phyloP scores from a whole-genome alignment of 2,888 invertebrate species.

The Campaea margaritaria region DNA sequence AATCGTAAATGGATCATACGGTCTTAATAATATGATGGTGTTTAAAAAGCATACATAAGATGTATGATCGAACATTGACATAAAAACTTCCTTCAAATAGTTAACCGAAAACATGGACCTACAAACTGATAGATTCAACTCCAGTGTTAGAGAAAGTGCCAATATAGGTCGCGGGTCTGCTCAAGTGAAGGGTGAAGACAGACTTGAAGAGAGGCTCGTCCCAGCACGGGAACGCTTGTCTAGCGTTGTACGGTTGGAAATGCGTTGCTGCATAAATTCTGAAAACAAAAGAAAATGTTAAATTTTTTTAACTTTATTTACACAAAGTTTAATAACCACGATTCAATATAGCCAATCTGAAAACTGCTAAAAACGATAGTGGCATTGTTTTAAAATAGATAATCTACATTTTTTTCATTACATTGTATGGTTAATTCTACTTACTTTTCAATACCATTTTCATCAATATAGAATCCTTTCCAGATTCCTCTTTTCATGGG shows the following conservation, averaged over 20 bases:
- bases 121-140: constrained; percentile 53
- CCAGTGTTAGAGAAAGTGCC: constrained; percentile 87
- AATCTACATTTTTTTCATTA: too few relatives aligned
- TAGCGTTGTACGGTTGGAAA: constrained; percentile 91
- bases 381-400: too few relatives aligned
- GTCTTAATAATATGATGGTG: too few relatives aligned
- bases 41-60: too few relatives aligned
- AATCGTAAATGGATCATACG: too few relatives aligned
- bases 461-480: constrained; percentile 74
- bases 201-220: constrained; percentile 94
- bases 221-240: constrained; percentile 94
- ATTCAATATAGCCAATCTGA: too few relatives aligned
- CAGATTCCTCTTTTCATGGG: constrained; percentile 79
- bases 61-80: too few relatives aligned
- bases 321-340: not conserved
- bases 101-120: constrained; percentile 40
- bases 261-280: constrained; percentile 87
- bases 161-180: constrained; percentile 78
- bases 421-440: too few relatives aligned
- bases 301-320: not conserved
- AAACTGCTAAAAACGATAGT: too few relatives aligned
- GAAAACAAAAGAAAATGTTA: constrained; percentile 23
- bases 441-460: constrained; percentile 65
- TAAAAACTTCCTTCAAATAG: too few relatives aligned
- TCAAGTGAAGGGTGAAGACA: constrained; percentile 88